Conservation (phyloP, 2,113 vertebrate genomes). For the Pungitius pungitius region DNA sequence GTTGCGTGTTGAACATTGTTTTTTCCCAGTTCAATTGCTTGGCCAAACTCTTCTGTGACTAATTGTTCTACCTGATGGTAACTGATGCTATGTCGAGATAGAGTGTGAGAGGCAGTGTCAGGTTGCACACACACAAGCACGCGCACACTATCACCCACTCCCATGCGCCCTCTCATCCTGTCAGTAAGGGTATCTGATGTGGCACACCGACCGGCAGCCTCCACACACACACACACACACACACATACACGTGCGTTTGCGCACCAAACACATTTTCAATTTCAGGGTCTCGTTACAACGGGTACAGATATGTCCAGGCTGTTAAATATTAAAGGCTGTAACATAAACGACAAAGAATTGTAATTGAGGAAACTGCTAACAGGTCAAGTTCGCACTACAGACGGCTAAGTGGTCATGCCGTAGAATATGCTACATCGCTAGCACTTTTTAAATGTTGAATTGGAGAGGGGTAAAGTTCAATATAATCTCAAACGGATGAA, state of each 20-base stretch:
- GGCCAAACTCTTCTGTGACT: slow-evolving; percentile 45
- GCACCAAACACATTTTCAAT: slow-evolving; percentile 46
- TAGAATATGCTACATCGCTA: not conserved
- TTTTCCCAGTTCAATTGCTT: slow-evolving; percentile 48
- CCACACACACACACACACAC: slow-evolving; percentile 25
- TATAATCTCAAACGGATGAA: not conserved
- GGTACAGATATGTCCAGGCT: slow-evolving; percentile 43
- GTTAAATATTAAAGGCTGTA: slow-evolving; percentile 76
- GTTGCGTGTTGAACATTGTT: slow-evolving; percentile 24
- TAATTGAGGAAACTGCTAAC: slow-evolving; percentile 56
- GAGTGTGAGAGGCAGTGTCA: slow-evolving; percentile 60
- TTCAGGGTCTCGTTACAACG: slow-evolving; percentile 63
- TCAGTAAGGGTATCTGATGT: slow-evolving; percentile 74
- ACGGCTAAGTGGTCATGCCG: slow-evolving; percentile 22
- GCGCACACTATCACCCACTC: slow-evolving; percentile 16
- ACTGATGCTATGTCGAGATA: slow-evolving; percentile 71
- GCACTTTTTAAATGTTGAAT: not conserved
- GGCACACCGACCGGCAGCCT: slow-evolving; percentile 15
- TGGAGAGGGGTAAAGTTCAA: slow-evolving; percentile 7
- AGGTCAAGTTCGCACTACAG: slow-evolving; percentile 62
- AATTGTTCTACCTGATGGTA: slow-evolving; percentile 63
- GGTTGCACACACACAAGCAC: slow-evolving; percentile 33
- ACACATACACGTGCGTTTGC: slow-evolving; percentile 8
- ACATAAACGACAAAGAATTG: slow-evolving; percentile 59
- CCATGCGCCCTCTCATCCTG: slow-evolving; percentile 33